Evolutionary conservation across 2,113 vertebrate genomes (phyloP).

Genomic region (Lophura nycthemera): DNA sequence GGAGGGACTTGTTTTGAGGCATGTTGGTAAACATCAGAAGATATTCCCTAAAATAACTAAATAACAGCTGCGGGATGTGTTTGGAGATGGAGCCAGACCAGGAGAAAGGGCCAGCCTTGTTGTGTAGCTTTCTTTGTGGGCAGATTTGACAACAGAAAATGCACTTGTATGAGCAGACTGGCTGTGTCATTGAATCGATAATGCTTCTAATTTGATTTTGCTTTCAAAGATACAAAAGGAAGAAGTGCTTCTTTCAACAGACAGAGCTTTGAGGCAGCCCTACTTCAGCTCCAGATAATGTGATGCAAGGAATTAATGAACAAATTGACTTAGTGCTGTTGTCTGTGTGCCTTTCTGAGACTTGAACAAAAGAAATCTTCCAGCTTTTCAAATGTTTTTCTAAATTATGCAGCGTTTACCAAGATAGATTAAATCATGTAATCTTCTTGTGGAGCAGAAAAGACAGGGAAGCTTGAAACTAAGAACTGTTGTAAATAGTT

Average conservation of each 20-base stretch:
- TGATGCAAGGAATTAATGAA: background rate
- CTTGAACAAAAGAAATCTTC: background rate
- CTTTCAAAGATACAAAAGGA: background rate
- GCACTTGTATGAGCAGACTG: rapidly evolving
- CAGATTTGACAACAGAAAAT: background rate
- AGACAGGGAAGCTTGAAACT: background rate
- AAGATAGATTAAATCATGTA: background rate
- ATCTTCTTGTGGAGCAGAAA: background rate
- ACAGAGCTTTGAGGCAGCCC: background rate
- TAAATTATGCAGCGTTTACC: background rate
- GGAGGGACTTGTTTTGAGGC: background rate
- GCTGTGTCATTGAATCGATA: background rate
- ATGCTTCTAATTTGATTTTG: background rate
- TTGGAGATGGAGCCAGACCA: background rate
- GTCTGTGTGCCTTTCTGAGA: background rate
- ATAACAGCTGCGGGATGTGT: background rate
- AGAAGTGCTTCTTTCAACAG: background rate
- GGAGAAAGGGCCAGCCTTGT: background rate
- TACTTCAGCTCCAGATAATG: background rate
- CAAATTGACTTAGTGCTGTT: background rate
- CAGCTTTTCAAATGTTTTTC: background rate
- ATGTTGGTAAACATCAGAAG: background rate
- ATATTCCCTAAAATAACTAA: background rate
- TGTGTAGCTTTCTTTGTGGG: background rate
- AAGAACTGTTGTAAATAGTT: background rate